These are phyloP conservation scores for Zaprionus ornatus DNA, from an alignment of 1,140 invertebrate genomes.

Conservation along the genomic window DNA sequence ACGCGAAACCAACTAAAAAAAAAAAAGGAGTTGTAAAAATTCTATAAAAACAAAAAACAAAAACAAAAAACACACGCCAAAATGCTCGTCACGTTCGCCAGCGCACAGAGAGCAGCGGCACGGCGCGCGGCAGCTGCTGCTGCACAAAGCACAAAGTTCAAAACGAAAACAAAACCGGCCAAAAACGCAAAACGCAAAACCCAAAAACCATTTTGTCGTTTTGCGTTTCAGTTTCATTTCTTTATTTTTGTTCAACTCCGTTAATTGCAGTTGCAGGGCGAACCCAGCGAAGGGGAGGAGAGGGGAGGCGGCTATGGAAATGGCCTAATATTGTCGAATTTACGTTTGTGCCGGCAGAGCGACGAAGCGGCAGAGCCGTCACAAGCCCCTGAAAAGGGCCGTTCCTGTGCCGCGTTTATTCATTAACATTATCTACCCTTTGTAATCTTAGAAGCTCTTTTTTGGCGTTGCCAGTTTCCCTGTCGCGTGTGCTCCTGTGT, in stretches of 20 bases:
- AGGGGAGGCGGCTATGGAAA: conserved; percentile 48
- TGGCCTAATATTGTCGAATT: conserved; percentile 80
- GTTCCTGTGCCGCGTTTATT: conserved; percentile 50
- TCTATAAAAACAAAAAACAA: conserved; percentile 55
- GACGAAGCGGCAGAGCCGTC: background rate
- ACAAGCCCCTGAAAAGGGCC: conserved; percentile 22
- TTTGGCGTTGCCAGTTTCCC: conserved; percentile 61
- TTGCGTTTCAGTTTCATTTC: background rate
- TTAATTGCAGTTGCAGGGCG: conserved; percentile 66
- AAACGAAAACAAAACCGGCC: conserved; percentile 21
- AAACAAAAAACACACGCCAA: conserved; percentile 29
- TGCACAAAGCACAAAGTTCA: conserved; percentile 32
- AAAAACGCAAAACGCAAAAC: conserved; percentile 20
- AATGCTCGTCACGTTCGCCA: conserved; percentile 73
- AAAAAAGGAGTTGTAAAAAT: conserved; percentile 63
- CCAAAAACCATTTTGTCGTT: conserved; percentile 44
- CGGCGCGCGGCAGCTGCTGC: conserved; percentile 53
- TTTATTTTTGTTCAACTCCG: conserved; percentile 39
- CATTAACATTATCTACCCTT: conserved; percentile 82
- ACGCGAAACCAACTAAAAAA: conserved; percentile 11
- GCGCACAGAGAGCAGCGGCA: background rate
- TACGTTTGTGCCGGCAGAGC: conserved; percentile 43
- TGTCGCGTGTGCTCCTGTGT: conserved; percentile 11
- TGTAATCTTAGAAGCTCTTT: conserved; percentile 62
- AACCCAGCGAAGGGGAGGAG: background rate